Evolutionary conservation across 2,888 invertebrate species (phyloP).

Genomic region (Zhengitettix transpicula): DNA sequence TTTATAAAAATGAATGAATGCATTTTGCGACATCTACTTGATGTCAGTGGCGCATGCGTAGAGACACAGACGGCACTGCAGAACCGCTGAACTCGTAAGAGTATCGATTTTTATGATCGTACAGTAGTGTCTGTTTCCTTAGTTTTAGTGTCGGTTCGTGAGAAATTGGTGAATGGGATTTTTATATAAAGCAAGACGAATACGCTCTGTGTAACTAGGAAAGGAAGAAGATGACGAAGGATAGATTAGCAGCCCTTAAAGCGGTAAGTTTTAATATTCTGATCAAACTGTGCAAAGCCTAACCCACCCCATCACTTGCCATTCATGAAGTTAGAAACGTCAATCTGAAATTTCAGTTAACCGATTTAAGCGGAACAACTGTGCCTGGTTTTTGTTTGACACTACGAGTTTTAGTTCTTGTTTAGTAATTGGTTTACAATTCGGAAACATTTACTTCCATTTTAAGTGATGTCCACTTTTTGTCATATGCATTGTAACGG

Average conservation of each 20-base stretch:
- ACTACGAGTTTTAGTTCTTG: no score
- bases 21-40: constrained; percentile 13
- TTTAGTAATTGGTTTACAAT: no score
- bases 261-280: constrained; percentile 48
- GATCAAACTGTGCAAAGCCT: neutral
- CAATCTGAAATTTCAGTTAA: no score
- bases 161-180: constrained; percentile 67
- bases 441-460: no score
- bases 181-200: constrained; percentile 48
- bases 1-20: neutral
- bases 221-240: constrained; percentile 75
- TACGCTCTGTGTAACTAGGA: constrained; percentile 46
- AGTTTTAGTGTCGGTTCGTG: constrained; percentile 53
- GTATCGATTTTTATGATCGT: constrained; percentile 67
- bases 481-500: no score
- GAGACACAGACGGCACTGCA: constrained; percentile 30
- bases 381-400: no score
- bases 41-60: constrained; percentile 35
- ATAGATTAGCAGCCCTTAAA: constrained; percentile 91
- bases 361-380: no score
- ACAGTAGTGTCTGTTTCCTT: constrained; percentile 45
- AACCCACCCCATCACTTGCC: constrained; percentile 2
- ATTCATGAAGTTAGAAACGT: no score
- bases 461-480: no score
- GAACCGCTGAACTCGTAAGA: constrained; percentile 43